Evolutionary conservation across 1,140 invertebrate genomes (phyloP), one percentile per base, ranked within the genome.

Genomic region (Drusus annulatus): DNA sequence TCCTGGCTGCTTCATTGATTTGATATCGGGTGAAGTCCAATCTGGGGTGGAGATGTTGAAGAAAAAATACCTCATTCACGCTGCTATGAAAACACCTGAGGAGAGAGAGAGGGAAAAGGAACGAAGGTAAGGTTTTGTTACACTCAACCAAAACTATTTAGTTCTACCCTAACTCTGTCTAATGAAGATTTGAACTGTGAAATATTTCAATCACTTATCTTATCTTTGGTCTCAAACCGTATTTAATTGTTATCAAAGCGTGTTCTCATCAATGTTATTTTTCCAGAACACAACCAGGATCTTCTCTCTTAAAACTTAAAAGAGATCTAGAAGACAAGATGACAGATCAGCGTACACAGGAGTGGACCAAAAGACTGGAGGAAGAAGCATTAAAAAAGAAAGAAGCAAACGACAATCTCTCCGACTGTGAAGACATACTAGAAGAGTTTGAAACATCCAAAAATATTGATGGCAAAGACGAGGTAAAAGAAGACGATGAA

Each of bases 291-390:
- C 87, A 91, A 85, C 93, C 94, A 52, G 93, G 94, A 1, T 90
- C 89, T 23, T 91, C 91, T 84, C 87, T 93, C 68, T 84, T 89
- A 51, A 91, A 91, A 81, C 86, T 95, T 51, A 92, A 91, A 85
- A 90, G 92, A 81, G 90, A 91, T 82, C 87, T 95, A 8, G 91
- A 93, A 84, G 86, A 91, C 17, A 87, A 92, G 88, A 95, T 95
- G 84, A 89, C 89, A 1, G 87, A 89, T 54, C 91, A 91, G 81
- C 87, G 93, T 63, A 89, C 90, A 23, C 87, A 93, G 76, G 90
- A 94, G 85, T 93, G 93, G 92, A 90, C 91, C 81, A 91, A 93
- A 82, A 91, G 91, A 81, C 76, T 89, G 31, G 86, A 88, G 80
- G 86, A 89, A 58, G 31, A 25, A 15, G 71, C 51, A n/a, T 58